Evolutionary conservation across 2,113 vertebrate species (phyloP).

Genomic region (Saccopteryx bilineata): DNA sequence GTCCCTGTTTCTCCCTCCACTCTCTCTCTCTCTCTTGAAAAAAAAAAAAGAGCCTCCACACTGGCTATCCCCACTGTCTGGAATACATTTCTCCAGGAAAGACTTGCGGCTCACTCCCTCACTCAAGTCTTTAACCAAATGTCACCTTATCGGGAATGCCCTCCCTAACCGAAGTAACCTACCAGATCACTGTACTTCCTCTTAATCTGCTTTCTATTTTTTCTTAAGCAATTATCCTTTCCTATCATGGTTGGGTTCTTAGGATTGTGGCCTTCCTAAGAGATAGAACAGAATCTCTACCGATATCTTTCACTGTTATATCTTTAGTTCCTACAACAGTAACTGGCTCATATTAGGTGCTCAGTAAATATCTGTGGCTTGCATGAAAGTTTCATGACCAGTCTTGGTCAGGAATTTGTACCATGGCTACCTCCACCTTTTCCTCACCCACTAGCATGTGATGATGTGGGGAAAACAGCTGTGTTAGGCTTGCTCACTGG

Average conservation of each 20-base stretch:
- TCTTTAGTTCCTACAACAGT: neutral
- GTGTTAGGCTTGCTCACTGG: too few relatives aligned
- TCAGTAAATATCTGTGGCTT: neutral
- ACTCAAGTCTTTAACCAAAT: neutral
- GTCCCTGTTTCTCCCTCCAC: too few relatives aligned
- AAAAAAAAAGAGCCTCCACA: neutral
- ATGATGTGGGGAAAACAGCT: neutral
- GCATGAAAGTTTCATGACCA: neutral
- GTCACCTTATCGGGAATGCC: neutral
- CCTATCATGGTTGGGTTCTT: neutral
- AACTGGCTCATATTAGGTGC: neutral
- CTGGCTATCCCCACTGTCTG: neutral
- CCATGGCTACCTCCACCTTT: neutral
- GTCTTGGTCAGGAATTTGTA: neutral
- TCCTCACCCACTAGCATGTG: accelerated
- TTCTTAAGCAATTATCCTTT: neutral
- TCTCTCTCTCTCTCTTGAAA: too few relatives aligned
- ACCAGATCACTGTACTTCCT: neutral
- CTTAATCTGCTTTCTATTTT: neutral
- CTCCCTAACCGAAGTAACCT: neutral
- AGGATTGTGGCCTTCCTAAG: neutral
- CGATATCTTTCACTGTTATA: neutral
- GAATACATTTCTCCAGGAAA: neutral
- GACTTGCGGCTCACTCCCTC: neutral
- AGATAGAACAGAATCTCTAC: neutral